These are phyloP conservation scores for Hypsopygia costalis DNA, from an alignment of 2,888 invertebrate genomes.

Conservation along the genomic window DNA sequence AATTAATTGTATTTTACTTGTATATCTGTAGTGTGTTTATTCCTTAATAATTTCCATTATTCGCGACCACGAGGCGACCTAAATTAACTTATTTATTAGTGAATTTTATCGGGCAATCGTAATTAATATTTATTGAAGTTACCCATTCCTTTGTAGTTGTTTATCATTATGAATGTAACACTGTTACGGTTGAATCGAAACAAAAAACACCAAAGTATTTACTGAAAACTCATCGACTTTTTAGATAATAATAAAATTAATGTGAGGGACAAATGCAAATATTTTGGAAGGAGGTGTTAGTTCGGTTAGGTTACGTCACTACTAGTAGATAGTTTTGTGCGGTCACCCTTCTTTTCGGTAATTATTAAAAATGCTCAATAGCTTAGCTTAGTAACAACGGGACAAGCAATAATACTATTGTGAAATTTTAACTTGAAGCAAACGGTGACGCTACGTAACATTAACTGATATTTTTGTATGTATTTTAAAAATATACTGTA, in stretches of 20 bases:
- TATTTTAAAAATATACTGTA: conserved; percentile 76
- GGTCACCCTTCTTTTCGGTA: conserved; percentile 55
- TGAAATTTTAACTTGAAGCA: conserved; percentile 57
- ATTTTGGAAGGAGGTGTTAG: conserved; percentile 67
- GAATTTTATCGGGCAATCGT: conserved; percentile 58
- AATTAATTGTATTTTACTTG: conserved; percentile 70
- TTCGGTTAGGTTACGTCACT: conserved; percentile 47
- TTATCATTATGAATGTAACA: conserved; percentile 11
- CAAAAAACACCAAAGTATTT: conserved; percentile 76
- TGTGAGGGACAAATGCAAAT: conserved; percentile 48
- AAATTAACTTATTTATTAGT: conserved; percentile 76
- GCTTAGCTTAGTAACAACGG: conserved; percentile 41
- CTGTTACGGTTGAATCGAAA: conserved; percentile 58
- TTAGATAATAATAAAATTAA: conserved; percentile 71
- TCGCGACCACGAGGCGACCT: conserved; percentile 25
- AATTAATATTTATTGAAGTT: conserved; percentile 8
- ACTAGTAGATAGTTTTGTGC: conserved; percentile 71
- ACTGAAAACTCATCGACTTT: conserved; percentile 76
- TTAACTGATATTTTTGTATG: conserved; percentile 73
- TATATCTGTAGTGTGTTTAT: conserved; percentile 56
- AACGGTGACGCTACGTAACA: conserved; percentile 57
- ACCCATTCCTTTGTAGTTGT: conserved; percentile 18
- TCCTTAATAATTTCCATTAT: conserved; percentile 21
- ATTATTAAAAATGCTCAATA: conserved; percentile 73
- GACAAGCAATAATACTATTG: conserved; percentile 71